phyloP scores from a whole-genome alignment of 2,797 vertebrate species.

The Crotalus adamanteus region DNA sequence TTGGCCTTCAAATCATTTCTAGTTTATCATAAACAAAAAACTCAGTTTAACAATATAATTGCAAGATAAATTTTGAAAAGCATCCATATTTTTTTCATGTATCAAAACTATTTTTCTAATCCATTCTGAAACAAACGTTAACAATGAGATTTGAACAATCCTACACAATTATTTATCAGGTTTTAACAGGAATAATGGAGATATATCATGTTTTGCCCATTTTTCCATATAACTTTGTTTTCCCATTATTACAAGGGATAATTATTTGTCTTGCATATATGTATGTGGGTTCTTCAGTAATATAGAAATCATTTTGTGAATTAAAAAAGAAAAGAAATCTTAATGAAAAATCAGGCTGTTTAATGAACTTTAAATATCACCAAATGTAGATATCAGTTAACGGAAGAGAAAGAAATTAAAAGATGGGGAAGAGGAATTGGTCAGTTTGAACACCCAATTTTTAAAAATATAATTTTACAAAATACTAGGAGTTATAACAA shows the following conservation, averaged over 20 bases:
- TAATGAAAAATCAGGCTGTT: not conserved
- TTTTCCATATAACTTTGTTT: not conserved
- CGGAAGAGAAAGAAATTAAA: not conserved
- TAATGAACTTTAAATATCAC: not conserved
- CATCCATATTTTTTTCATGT: not conserved
- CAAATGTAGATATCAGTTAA: not conserved
- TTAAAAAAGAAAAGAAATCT: not conserved
- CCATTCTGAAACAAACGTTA: not conserved
- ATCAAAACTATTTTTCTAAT: not conserved
- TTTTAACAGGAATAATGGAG: not conserved
- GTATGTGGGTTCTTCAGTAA: not conserved
- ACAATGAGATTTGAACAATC: not conserved
- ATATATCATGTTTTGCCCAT: not conserved
- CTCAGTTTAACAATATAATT: not conserved
- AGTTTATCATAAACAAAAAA: conserved; percentile 12
- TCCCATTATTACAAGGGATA: not conserved
- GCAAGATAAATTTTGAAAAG: not conserved
- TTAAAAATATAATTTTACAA: not conserved
- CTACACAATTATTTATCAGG: not conserved
- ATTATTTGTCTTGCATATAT: not conserved
- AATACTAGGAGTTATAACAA: not conserved
- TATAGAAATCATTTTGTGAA: not conserved
- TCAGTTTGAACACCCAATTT: not conserved
- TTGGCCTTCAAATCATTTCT: conserved; percentile 19
- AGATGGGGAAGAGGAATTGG: not conserved